These are phyloP conservation scores for Pelobates fuscus DNA, from an alignment of 2,113 vertebrate genomes.

Conservation along the genomic window DNA sequence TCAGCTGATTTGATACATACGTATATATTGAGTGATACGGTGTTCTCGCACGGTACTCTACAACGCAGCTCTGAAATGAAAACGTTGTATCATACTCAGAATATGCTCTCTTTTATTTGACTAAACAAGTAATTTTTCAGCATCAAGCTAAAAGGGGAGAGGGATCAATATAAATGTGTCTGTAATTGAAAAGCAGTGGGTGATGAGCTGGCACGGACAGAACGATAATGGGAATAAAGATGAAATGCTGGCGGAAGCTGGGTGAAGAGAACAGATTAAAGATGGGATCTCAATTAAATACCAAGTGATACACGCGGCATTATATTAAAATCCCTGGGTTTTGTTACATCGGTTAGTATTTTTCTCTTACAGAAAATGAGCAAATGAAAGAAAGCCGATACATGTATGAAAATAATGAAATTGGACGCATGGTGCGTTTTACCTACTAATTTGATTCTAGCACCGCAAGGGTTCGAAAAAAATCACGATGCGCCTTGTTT, in stretches of 20 bases:
- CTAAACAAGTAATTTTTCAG: constrained; percentile 77
- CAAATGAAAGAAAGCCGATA: constrained; percentile 56
- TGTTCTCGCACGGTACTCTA: no score
- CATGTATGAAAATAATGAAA: constrained; percentile 60
- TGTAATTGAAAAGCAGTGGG: constrained; percentile 82
- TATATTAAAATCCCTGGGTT: constrained; percentile 63
- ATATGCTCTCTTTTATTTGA: constrained; percentile 63
- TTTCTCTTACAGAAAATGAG: constrained; percentile 59
- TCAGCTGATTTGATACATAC: no score
- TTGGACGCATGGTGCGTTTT: not conserved
- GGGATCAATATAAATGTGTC: constrained; percentile 73
- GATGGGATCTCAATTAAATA: constrained; percentile 74
- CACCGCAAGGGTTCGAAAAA: not conserved
- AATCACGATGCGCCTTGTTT: not conserved
- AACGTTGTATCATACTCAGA: not conserved
- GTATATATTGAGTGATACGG: no score
- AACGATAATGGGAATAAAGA: constrained; percentile 75
- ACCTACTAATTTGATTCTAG: constrained; percentile 24
- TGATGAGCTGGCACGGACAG: constrained; percentile 73
- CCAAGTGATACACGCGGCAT: constrained; percentile 65
- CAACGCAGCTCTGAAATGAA: not conserved
- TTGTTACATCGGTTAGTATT: constrained; percentile 49
- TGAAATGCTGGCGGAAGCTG: constrained; percentile 59
- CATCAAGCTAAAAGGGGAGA: constrained; percentile 70
- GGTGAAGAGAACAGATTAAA: constrained; percentile 69